phyloP scores from a whole-genome alignment of 2,888 invertebrate species.

The Nephrotoma appendiculata region DNA sequence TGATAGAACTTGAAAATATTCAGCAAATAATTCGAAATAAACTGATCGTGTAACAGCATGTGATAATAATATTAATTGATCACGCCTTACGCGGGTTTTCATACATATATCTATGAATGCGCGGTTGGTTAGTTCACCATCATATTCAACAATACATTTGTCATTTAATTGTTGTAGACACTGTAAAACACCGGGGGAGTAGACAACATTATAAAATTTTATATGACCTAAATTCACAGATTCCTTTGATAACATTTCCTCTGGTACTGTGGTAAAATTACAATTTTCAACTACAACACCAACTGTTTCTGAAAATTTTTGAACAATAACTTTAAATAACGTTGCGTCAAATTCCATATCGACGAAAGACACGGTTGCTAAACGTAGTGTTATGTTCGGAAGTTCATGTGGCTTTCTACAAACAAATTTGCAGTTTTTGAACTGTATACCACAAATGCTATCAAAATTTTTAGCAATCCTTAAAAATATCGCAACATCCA shows the following conservation, averaged over 20 bases:
- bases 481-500: neutral
- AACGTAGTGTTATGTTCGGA: neutral
- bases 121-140: neutral
- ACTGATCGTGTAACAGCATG: neutral
- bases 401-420: neutral
- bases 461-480: neutral
- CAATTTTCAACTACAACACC: neutral
- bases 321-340: neutral
- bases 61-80: neutral
- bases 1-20: neutral
- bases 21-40: neutral
- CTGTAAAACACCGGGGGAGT: neutral
- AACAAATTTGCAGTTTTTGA: neutral
- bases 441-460: neutral
- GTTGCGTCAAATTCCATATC: neutral
- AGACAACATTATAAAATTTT: neutral
- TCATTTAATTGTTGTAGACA: neutral
- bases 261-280: neutral
- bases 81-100: neutral
- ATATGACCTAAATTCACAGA: neutral
- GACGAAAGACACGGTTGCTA: neutral
- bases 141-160: neutral
- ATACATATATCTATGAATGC: neutral
- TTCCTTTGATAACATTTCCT: neutral
- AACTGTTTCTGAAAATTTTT: neutral